Conservation (phyloP, 1,140 invertebrate genomes). For the Drosophila ohnishii region DNA sequence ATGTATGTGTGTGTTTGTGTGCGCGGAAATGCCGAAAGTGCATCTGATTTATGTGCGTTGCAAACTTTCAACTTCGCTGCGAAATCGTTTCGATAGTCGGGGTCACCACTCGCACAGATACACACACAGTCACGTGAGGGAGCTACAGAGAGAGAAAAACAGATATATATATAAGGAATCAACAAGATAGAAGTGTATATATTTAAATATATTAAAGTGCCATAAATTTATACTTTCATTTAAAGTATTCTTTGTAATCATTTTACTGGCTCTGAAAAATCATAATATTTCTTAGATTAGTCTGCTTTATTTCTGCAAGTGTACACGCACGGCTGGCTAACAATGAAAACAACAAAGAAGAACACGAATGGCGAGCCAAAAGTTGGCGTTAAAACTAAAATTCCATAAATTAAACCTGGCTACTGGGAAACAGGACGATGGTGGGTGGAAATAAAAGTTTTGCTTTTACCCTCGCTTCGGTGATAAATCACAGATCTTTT, state of each 20-base stretch:
- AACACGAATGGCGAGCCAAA: conserved; percentile 56
- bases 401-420: conserved; percentile 78
- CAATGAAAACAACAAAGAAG: conserved; percentile 43
- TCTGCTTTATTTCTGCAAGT: not conserved
- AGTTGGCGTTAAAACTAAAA: conserved; percentile 74
- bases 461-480: conserved; percentile 42
- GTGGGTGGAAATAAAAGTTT: conserved; percentile 74
- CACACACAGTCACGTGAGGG: conserved; percentile 33
- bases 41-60: conserved; percentile 79
- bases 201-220: too few relatives aligned
- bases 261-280: too few relatives aligned
- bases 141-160: not conserved
- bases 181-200: too few relatives aligned
- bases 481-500: conserved; percentile 81
- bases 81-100: conserved; percentile 41
- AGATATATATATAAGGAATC: not conserved
- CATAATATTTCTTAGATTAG: not conserved
- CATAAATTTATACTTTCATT: too few relatives aligned
- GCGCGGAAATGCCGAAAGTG: conserved; percentile 75
- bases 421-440: conserved; percentile 5
- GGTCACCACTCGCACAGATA: conserved; percentile 28
- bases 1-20: conserved; percentile 3
- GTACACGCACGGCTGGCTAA: conserved; percentile 44
- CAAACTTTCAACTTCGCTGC: conserved; percentile 69
- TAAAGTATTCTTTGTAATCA: too few relatives aligned